Base-by-base conservation (phyloP, 2,113 vertebrate genomes). In the Cyrtonyx montezumae region DNA sequence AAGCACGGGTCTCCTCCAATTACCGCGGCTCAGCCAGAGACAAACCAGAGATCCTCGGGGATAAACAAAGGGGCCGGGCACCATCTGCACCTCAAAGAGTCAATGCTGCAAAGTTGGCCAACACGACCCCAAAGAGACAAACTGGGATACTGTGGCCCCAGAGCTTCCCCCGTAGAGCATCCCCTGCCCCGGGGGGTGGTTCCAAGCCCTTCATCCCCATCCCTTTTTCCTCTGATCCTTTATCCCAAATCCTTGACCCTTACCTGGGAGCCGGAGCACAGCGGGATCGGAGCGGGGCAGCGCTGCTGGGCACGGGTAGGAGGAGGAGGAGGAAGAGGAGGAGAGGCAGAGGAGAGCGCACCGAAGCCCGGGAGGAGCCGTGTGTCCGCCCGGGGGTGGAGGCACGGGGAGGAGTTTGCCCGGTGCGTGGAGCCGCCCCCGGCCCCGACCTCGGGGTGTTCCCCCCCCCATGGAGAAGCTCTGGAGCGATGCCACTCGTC, bases 1-100 rank as follows among this genome's bases (percentile, higher is more conserved):
- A 9, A 82, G 87, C 68, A 9, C 51, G 82, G 90, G 62, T 51
- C 91, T 97, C 94, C 87, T 95, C 95, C 93, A 97, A 97, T 97
- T 96, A 96, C 81, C 25, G 22, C 65, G 18, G 56, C 75, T 23
- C 11, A 18, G 59, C 22, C n/a, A 79, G 96, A 97, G 91, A 96
- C 69, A 97, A 95, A 96, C 74, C 94, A 97, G 96, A 96, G 84
- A 92, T 84, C 78, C 92, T 82, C 68, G 0, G 0, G 48, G 77
- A 93, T 79, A 80, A 65, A 95, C 80, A 67, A 78, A 95, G 87
- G 89, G 86, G 89, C 53, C 17, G 9, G 53, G 53, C 51, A 53
- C 51, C 51, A 53, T 53, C 26, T 13, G 16, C 30, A 19, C 53
- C 53, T 30, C 28, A 14, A 55, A 32, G 53, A 56, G 28, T 32